phyloP scores from a whole-genome alignment of 2,113 vertebrate species.

The Pseudorhombus dupliciocellatus region DNA sequence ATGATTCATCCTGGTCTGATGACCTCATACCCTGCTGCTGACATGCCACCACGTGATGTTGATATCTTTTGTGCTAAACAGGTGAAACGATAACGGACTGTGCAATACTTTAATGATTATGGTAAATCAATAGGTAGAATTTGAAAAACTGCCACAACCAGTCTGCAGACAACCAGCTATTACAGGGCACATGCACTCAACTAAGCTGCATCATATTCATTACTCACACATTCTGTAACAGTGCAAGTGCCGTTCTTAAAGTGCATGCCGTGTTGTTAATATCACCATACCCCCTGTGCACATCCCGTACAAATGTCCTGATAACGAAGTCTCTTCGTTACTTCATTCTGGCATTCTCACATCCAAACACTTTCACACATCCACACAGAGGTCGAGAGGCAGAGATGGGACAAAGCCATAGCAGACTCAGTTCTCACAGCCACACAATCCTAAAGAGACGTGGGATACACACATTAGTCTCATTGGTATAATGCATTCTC shows the following conservation, averaged over 20 bases:
- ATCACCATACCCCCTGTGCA: too few relatives aligned
- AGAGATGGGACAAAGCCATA: conserved; percentile 20
- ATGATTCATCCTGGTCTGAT: background rate
- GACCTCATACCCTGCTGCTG: background rate
- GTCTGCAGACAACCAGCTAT: too few relatives aligned
- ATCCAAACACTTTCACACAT: conserved; percentile 32
- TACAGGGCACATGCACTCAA: conserved; percentile 29
- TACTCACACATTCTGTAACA: conserved; percentile 11
- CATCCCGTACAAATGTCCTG: too few relatives aligned
- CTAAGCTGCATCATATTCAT: too few relatives aligned
- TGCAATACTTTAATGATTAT: too few relatives aligned
- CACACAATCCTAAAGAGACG: conserved; percentile 46
- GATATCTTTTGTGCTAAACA: conserved; percentile 1
- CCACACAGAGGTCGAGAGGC: background rate
- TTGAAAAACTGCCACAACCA: too few relatives aligned
- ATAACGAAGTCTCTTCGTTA: conserved; percentile 21
- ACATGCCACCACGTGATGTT: background rate
- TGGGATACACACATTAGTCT: too few relatives aligned
- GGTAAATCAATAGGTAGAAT: too few relatives aligned
- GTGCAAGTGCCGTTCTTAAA: too few relatives aligned
- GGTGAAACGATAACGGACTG: too few relatives aligned
- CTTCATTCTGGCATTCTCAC: conserved; percentile 19
- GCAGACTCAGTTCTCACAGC: conserved; percentile 47
- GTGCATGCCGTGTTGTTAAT: too few relatives aligned
- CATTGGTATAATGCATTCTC: too few relatives aligned